Base-by-base conservation (phyloP, 1,140 invertebrate species). In the Zelostemma sp. region DNA sequence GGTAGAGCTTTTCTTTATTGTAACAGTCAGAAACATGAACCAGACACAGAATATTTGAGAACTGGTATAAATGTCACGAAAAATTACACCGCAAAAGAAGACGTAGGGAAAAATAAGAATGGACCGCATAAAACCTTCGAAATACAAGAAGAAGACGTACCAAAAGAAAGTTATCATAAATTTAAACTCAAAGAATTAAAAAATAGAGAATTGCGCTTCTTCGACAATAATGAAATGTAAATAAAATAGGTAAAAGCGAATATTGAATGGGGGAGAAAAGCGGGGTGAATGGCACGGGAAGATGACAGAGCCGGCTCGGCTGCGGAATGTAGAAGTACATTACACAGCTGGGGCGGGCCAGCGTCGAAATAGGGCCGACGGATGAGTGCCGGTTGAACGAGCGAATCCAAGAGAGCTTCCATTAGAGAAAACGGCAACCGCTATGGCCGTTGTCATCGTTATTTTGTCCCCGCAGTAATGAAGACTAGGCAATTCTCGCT, bases 291-390 rank as follows among this genome's bases (percentile, higher is more conserved):
- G 31, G 50, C 45, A 58, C 14, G 55, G 59, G 55, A 41, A 57
- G 55, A 63, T 38, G 68, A 58, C 53, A 62, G 61, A 58, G 59
- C 49, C 58, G 33, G 40, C 60, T 69, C 60, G 57, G 59, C 66
- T 63, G 57, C 47, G 48, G 62, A 66, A 66, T 71, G 66, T 71
- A 71, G 65, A 66, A 66, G 68, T 50, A 71, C 55, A 71, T 71
- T 66, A 66, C 58, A 62, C 68, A 71, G 68, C 62, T 71, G 59
- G 62, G 68, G 62, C 58, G 43, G 53, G 58, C 43, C 14, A 43
- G 14, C 40, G 16, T 43, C 40, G 14, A 43, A 43, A 43, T 9
- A 43, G 16, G 40, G 17, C 53, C 62, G 59, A 71, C 58, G 68
- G 68, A 63, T 71, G 63, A 66, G 62, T 66, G 63, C 48, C 46